Evolutionary conservation across 2,888 invertebrate genomes (phyloP), one percentile per base, ranked within the genome.

Genomic region (Andrena haemorrhoa): DNA sequence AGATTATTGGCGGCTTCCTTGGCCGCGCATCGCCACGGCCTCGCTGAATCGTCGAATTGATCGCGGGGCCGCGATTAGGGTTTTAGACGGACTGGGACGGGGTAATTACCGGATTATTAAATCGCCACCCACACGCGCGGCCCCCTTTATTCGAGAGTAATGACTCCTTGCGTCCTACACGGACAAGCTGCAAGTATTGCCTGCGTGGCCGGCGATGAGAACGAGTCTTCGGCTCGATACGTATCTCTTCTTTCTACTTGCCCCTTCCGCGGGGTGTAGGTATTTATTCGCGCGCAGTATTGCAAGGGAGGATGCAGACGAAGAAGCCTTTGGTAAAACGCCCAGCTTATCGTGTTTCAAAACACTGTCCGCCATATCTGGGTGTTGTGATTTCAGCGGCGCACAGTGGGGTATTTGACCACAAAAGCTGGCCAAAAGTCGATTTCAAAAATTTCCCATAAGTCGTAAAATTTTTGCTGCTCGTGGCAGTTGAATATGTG

Each of bases 31-130:
- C 23, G 31, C 29, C n/a, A 7, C 49, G 35, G 49, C 5, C 66
- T 29, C 65, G 63, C 68, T 70, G 69, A 82, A 83, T 72, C 75
- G 64, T 75, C 75, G 72, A 72, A 75, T 75, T 70, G 72, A 83
- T 82, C 77, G 69, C 29, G 64, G 56, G 69, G 35, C 75, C 64
- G 72, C 75, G 83, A 83, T 84, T 75, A 83, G 75, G 83, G 83
- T 71, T 84, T 79, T 75, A 78, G 79, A 73, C 79, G 65, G 69
- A 53, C 79, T 74, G 75, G 86, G 74, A 75, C 23, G 56, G 41
- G 79, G 66, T 84, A 88, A 88, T 88, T 86, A 86, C 78, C 65
- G 53, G 86, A 86, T 88, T 88, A 88, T 88, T 88, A 88, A 86
- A 83, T 79, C 73, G 70, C 71, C 81, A 83, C 87, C 86, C 78